phyloP scores from a whole-genome alignment of 2,113 vertebrate species.

The Myotis yumanensis region DNA sequence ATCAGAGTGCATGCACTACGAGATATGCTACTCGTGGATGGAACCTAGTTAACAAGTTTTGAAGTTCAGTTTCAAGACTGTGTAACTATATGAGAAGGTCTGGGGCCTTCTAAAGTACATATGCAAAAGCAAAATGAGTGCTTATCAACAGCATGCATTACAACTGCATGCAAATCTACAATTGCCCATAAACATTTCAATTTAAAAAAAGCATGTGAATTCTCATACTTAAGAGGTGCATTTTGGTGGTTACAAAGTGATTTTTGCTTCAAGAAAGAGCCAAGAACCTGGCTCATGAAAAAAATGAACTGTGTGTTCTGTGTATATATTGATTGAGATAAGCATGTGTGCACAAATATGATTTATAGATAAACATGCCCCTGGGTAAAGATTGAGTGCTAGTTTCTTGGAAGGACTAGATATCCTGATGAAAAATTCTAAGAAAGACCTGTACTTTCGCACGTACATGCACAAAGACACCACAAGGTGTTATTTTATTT shows the following conservation, averaged over 20 bases:
- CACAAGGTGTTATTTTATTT: background rate
- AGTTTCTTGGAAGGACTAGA: background rate
- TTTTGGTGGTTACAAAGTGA: constrained; percentile 29
- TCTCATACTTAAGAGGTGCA: background rate
- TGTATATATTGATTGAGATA: background rate
- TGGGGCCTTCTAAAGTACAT: background rate
- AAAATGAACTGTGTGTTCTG: background rate
- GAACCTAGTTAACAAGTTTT: background rate
- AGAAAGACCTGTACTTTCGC: background rate
- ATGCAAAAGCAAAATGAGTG: background rate
- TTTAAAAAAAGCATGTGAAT: background rate
- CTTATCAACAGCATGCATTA: background rate
- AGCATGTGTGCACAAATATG: background rate
- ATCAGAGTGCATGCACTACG: constrained; percentile 21
- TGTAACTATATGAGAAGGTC: background rate
- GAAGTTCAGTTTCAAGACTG: background rate
- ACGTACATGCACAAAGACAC: background rate
- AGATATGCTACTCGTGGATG: background rate
- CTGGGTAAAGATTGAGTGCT: background rate
- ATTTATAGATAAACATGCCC: background rate
- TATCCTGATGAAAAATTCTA: background rate
- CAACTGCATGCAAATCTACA: background rate
- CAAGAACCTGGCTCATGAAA: background rate
- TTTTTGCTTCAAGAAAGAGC: constrained; percentile 22
- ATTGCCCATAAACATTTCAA: background rate